phyloP scores from a whole-genome alignment of 37 sponge, comb jelly and placozoan species.

The Amphimedon queenslandica region DNA sequence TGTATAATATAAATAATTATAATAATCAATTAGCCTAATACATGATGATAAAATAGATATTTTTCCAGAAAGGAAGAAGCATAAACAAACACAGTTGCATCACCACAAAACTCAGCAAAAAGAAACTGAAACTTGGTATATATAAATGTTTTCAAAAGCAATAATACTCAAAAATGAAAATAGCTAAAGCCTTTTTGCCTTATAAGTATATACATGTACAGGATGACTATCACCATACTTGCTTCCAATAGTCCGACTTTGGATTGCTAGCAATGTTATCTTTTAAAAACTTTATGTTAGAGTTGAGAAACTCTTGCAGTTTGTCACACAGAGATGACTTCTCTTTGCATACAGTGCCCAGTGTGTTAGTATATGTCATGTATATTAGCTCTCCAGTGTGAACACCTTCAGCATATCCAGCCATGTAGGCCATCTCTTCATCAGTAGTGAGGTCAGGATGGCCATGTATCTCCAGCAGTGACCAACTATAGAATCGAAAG shows the following conservation, averaged over 20 bases:
- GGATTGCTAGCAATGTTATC: constrained; percentile 1
- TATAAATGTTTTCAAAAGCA: too few species aligned
- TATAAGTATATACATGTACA: too few species aligned
- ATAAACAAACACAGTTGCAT: too few species aligned
- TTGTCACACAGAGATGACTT: constrained; percentile 48
- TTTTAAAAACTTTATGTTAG: constrained; percentile 42
- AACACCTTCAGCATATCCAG: constrained; percentile 80
- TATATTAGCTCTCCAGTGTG: constrained; percentile 73
- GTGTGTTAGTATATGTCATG: constrained; percentile 69
- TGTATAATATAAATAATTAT: constrained; percentile 3
- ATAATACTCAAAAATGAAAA: too few species aligned
- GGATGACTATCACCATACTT: not conserved
- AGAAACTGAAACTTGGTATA: too few species aligned
- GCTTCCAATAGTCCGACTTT: constrained; percentile 48
- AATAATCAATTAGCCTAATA: not conserved
- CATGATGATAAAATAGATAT: too few species aligned
- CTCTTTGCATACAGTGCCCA: constrained; percentile 46
- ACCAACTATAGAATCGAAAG: constrained; percentile 29
- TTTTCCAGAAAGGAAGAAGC: too few species aligned
- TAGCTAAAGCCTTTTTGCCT: too few species aligned
- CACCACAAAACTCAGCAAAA: too few species aligned
- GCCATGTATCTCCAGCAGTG: constrained; percentile 33
- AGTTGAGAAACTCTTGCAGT: constrained; percentile 33
- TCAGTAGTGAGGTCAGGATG: constrained; percentile 11
- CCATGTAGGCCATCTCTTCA: constrained; percentile 66